Base-by-base conservation (phyloP, 2,888 invertebrate species). In the Philaethria dido region DNA sequence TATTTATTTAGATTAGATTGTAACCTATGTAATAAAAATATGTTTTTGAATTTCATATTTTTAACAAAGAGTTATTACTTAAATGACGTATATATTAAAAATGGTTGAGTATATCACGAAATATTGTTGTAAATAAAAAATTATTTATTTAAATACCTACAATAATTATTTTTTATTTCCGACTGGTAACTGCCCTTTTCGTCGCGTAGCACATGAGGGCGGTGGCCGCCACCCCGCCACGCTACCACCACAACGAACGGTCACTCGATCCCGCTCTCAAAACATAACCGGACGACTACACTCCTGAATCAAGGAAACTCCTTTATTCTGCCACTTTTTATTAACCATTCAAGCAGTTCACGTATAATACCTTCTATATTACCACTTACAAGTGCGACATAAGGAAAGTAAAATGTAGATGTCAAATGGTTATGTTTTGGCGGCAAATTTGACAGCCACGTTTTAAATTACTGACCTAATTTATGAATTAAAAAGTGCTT, bases 261-360 rank as follows among this genome's bases (percentile, higher is more conserved):
- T 89, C 91, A 91, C 90, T 92, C 84, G 81, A 83, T 88, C 86
- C 85, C 88, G 82, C 79, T 87, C 89, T 83, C 87, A 92, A 91
- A 90, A 91, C 91, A 89, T 84, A 89, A 89, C 87, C 90, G 93
- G 92, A 93, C 88, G 94, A 92, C 87, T 91, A 78, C 82, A 76
- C 75, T 76, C 78, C 78, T 78, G 76, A 75, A 75, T 74, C 72
- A 78, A 82, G 78, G 72, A 70, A 70, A 72, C 14, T 72, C 68
- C 67, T 70, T 68, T 64, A 69, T 64, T 65, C 20, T 39, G 50
- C 59, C 62, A 64, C 20, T 52, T 47, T 61, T 60, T 59, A 54
- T 64, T 20, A 52, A 60, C 3, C 36, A 18, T 39, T 44, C 14
- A 52, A 33, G 39, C n/a, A 45, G 13, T 22, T 14, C 36, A 48